Evolutionary conservation across 1,140 invertebrate species (phyloP), one percentile per base, ranked within the genome.

Genomic region (Drosophila athabasca): DNA sequence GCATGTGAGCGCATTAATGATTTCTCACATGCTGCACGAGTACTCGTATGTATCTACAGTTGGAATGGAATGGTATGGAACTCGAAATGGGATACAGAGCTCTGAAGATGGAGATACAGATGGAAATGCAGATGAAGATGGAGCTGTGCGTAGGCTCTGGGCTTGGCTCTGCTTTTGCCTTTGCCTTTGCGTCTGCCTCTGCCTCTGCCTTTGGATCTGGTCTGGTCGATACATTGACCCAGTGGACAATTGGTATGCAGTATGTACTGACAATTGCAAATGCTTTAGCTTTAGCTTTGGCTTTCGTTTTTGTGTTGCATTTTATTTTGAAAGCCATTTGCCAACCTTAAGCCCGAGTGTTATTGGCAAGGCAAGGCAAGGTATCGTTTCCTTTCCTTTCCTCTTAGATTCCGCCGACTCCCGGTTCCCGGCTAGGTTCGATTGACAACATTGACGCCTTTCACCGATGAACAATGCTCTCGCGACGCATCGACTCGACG

Each of bases 221-320:
- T 29, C 41, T 45, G 62, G 54, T 22, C 64, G 79, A 85, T 87
- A 82, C 82, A 82, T 85, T 85, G 82, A 85, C 83, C 82, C 83
- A 85, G 46, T 87, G 66, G 79, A 79, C 78, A 82, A 78, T 87
- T 85, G 60, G 83, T 88, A 87, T 87, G 82, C 82, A 87, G 52
- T 49, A 29, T 50, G 52, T 65, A 67, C 29, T 8, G 29, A 7
- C 29, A 31, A 2, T 8, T 8, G 62, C 53, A 72, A 54, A 65
- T 54, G 62, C 17, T 44, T 19, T 19, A 54, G 66, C 9, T 24
- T 55, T 57, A 49, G 50, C 62, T 31, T 57, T 58, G 67, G 35
- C 65, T 69, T 69, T 70, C 65, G 67, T 43, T 70, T 70, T 69
- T 69, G 45, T 53, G 17, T n/a, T 45, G 4, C 51, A 58, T 35